Evolutionary conservation across 2,888 invertebrate species (phyloP), one percentile per base, ranked within the genome.

Genomic region (Chrysina gloriosa): DNA sequence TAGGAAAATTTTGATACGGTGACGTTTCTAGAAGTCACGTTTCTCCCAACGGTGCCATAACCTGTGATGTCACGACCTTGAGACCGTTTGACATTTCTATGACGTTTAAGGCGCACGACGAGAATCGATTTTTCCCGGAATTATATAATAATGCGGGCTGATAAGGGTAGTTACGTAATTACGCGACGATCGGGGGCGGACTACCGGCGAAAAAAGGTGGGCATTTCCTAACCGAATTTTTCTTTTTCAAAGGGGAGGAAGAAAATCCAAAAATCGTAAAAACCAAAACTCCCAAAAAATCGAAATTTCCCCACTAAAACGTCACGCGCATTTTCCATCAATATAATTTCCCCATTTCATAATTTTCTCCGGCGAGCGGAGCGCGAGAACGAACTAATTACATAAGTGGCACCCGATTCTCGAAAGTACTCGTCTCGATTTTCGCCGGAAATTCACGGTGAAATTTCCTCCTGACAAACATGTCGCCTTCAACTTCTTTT

Each of bases 371-470:
- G n/a, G n/a, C n/a, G n/a, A n/a, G n/a, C n/a, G n/a, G n/a, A n/a
- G n/a, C n/a, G n/a, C n/a, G 23, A 58, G 42, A 58, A 58, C 14
- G 9, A 14, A 29, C 39, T n/a, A 58, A 63, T 63, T 63, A 63
- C 63, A 63, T 63, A 63, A 63, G 63, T 63, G 63, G 31, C 50
- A n/a, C n/a, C n/a, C n/a, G n/a, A n/a, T n/a, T n/a, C n/a, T n/a
- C n/a, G n/a, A n/a, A n/a, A 14, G 36, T 25, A 39, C 39, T 31
- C 1, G 14, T 11, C 11, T 11, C 34, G 19, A 58, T 39, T 34
- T 25, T 39, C 7, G n/a, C 5, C 16, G 7, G 6, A 16, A 39
- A 58, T 39, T 58, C 11, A 23, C 2, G 11, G 5, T 39, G 25
- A 23, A 58, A 39, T 5, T 11, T 11, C 14, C 19, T 23, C 7